Conservation (phyloP, 2,888 invertebrate species). For the Drosophila nigritarsus region DNA sequence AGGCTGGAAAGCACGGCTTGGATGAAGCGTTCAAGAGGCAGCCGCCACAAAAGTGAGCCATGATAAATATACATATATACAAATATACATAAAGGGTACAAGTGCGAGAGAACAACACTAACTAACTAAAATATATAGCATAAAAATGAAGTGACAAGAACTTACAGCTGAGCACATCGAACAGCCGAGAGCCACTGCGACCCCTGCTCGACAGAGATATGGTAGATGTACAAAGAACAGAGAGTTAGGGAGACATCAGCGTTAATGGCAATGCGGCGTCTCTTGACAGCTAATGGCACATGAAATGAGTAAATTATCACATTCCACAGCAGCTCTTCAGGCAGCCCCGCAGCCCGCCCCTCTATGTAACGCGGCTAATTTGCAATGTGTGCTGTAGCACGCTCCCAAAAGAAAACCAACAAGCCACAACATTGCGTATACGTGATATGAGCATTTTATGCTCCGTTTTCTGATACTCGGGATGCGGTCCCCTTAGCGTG, state of each 20-base stretch:
- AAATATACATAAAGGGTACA: conserved; percentile 13
- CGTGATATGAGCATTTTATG: conserved; percentile 70
- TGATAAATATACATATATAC: conserved; percentile 54
- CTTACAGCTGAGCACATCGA: conserved; percentile 11
- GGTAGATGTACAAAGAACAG: background rate
- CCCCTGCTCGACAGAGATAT: conserved; percentile 10
- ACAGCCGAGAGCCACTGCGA: conserved; percentile 6
- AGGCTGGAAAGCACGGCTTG: conserved; percentile 46
- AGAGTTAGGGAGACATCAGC: conserved; percentile 13
- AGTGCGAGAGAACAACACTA: conserved; percentile 30
- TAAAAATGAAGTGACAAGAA: conserved; percentile 63
- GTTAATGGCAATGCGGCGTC: conserved; percentile 44
- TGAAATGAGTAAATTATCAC: conserved; percentile 81
- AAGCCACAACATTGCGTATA: conserved; percentile 79
- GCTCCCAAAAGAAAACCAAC: conserved; percentile 66
- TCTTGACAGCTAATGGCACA: conserved; percentile 78
- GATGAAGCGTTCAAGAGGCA: conserved; percentile 38
- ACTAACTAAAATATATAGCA: conserved; percentile 51
- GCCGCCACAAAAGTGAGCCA: conserved; percentile 62
- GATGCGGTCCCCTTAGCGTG: conserved; percentile 10
- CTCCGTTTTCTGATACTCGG: conserved; percentile 40
- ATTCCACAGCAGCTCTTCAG: conserved; percentile 37
- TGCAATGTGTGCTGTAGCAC: conserved; percentile 58
- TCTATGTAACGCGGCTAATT: conserved; percentile 60
- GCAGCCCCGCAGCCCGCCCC: background rate